Conservation (phyloP, 2,888 invertebrate species). For the Ichneumoninae sp. region DNA sequence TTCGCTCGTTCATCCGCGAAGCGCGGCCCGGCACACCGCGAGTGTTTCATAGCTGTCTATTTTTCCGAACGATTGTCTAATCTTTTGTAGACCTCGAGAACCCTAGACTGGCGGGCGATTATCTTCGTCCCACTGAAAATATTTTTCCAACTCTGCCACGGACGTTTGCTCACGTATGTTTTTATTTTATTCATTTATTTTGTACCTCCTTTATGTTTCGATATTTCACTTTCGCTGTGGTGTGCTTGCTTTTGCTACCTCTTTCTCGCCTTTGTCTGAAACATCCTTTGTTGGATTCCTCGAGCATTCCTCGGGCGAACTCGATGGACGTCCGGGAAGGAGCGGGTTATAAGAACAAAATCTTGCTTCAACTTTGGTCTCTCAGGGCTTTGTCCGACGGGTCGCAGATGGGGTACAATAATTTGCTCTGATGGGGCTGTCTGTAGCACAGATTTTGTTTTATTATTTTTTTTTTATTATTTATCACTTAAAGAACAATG, state of each 20-base stretch:
- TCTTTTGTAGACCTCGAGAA: slow-evolving; percentile 47
- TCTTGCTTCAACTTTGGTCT: background rate
- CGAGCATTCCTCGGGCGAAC: slow-evolving; percentile 6
- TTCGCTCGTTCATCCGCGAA: background rate
- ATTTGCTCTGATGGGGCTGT: background rate
- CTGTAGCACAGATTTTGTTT: background rate
- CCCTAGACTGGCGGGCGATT: background rate
- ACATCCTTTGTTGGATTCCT: slow-evolving; percentile 4
- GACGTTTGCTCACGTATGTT: slow-evolving; percentile 11
- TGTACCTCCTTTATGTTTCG: background rate
- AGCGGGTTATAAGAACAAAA: background rate
- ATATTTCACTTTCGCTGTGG: background rate
- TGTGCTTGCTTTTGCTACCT: background rate
- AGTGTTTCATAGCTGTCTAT: slow-evolving; percentile 38
- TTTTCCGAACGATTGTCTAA: slow-evolving; percentile 43
- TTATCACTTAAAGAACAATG: background rate
- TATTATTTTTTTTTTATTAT: background rate
- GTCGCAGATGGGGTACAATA: background rate
- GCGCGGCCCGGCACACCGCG: slow-evolving; percentile 1
- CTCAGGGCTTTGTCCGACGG: background rate
- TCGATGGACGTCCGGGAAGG: background rate
- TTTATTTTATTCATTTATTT: background rate
- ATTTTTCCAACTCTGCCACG: slow-evolving; percentile 21
- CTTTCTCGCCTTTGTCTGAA: background rate
- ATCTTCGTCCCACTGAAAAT: slow-evolving; percentile 9